Evolutionary conservation across 1,140 invertebrate species (phyloP), one percentile per base, ranked within the genome.

Genomic region (Eriocheir sinensis): DNA sequence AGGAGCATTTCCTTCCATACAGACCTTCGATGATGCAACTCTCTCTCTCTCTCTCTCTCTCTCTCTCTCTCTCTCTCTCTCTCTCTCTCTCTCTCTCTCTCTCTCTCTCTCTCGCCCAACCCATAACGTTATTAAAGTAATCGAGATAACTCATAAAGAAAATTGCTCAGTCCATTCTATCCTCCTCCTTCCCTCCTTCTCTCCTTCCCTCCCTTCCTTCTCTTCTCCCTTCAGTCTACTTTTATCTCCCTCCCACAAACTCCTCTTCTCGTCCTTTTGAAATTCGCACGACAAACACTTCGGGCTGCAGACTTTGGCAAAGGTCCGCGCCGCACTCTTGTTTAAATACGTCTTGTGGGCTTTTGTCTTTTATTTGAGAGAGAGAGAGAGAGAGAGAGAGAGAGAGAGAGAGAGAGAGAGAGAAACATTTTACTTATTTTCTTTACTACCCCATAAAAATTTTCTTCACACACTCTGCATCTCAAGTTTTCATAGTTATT

Each of bases 361-460:
- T 72, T 6, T 72, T 21, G 60, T n/a, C 21, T 72, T 72, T 17
- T 1, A 72, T n/a, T n/a, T n/a, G 60, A 72, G 60, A 72, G 60
- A 72, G 60, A 72, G 60, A 72, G 60, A 72, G 60, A 72, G 60
- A 72, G 60, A 72, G 60, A 72, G 60, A 72, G 60, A 72, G 60
- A 72, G 60, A 72, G 60, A 60, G 53, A 60, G 53, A 60, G 53
- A 60, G 53, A 60, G 53, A 60, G 53, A 60, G 53, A 60, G 53
- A 60, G 53, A 60, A 21, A 60, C n/a, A n/a, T n/a, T n/a, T n/a
- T n/a, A n/a, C n/a, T n/a, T n/a, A n/a, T n/a, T n/a, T n/a, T n/a
- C n/a, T n/a, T n/a, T n/a, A n/a, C n/a, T n/a, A n/a, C n/a, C n/a
- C n/a, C n/a, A n/a, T n/a, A n/a, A n/a, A n/a, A n/a, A n/a, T n/a